These are phyloP conservation scores for Myrmecobius fasciatus DNA, from an alignment of 2,113 vertebrate genomes.

Conservation along the genomic window DNA sequence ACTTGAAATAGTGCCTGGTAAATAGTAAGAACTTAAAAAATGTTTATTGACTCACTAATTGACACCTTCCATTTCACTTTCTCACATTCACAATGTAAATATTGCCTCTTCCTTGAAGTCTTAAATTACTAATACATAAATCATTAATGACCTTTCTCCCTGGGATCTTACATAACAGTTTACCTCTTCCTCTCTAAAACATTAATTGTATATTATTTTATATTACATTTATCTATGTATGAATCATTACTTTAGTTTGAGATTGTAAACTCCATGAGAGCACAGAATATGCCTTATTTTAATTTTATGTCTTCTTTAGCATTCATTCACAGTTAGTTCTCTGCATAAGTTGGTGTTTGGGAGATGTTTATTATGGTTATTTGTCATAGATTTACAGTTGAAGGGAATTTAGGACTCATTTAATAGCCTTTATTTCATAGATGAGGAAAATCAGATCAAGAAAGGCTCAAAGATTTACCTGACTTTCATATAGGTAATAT, in stretches of 20 bases:
- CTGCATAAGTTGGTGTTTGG: neutral
- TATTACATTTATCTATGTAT: no score
- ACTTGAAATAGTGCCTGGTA: no score
- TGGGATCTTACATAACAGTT: no score
- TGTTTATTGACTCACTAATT: no score
- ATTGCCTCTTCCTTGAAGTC: no score
- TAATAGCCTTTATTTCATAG: neutral
- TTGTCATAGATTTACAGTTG: neutral
- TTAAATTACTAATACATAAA: no score
- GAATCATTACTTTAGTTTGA: neutral
- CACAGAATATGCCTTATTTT: neutral
- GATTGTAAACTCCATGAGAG: neutral
- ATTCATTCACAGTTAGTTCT: neutral
- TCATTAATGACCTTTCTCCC: no score
- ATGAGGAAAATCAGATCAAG: neutral
- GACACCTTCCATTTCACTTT: no score
- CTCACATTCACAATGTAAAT: no score
- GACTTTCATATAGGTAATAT: neutral
- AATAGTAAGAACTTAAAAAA: no score
- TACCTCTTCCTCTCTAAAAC: no score
- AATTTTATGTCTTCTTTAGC: neutral
- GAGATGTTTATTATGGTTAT: neutral
- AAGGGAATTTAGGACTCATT: neutral
- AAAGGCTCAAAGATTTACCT: neutral
- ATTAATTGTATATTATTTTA: no score